Base-by-base conservation (phyloP, 1,140 invertebrate species). In the Magallana ariakensis region DNA sequence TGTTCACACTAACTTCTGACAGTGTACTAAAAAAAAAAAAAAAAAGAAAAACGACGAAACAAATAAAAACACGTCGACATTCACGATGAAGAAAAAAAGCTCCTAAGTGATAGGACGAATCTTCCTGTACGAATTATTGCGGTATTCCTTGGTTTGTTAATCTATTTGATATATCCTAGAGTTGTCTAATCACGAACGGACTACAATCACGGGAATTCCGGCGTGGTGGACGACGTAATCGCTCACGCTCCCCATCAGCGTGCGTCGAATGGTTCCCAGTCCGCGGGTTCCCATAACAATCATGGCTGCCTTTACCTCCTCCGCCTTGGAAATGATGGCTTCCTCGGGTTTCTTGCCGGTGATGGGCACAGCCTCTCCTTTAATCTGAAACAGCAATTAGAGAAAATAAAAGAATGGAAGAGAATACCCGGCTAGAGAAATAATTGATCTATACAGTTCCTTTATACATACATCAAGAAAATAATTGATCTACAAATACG, bases 151-250 rank as follows among this genome's bases (percentile, higher is more conserved):
- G 66, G 15, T 75, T 75, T 46, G 33, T 46, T 46, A 46, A 46
- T 46, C 33, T 26, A 33, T 70, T 70, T 26, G 13, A 22, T 70
- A 70, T 26, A 75, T 33, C 62, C 66, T 75, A 75, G 22, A 13
- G 10, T 2, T 75, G 13, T 75, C 33, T 15, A 11, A 75, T 75
- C 66, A 75, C 11, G 66, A 75, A 26, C 92, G 88, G 58, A 89
- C 91, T 8, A 93, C 91, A 16, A 93, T 86, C 4, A 94, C 93
- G n/a, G 94, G 93, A 19, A 94, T 88, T 80, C 91, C 90, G 4
- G 93, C 84, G 84, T 94, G 93, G 84, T 93, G 93, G 26, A 94
- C 92, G 80, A 94, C 89, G 87, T 94, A 94, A 87, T 94, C 93
- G 82, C 92, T 93, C 80, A 94, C 92, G 62, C 93, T 94, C 66